Conservation (phyloP, 2,113 vertebrate genomes). For the Sprattus sprattus region DNA sequence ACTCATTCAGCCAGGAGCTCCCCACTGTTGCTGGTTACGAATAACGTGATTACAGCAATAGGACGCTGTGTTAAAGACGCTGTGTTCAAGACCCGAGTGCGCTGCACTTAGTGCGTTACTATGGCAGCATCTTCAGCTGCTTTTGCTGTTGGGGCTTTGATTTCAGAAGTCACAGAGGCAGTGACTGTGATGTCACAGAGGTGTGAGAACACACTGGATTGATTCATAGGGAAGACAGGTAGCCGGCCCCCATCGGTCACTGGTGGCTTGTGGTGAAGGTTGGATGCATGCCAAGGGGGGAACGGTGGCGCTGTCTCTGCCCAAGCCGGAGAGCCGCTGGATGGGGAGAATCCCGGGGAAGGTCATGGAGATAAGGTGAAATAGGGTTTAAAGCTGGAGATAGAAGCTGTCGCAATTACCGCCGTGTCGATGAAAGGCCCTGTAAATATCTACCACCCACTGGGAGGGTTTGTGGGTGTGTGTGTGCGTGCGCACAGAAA, state of each 20-base stretch:
- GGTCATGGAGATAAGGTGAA: slow-evolving; percentile 63
- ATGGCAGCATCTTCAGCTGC: not conserved
- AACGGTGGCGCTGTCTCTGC: slow-evolving; percentile 8
- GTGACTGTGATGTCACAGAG: too few species aligned
- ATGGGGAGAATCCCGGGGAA: slow-evolving; percentile 54
- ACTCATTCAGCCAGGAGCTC: not conserved
- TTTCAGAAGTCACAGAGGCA: too few species aligned
- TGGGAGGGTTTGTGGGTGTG: not conserved
- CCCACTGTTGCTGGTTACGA: not conserved
- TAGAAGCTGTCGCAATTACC: slow-evolving; percentile 54
- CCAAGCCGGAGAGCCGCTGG: slow-evolving; percentile 23
- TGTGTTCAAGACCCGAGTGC: too few species aligned
- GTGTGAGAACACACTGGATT: too few species aligned
- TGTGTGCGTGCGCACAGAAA: not conserved
- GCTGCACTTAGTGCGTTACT: not conserved
- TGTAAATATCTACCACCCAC: slow-evolving; percentile 50
- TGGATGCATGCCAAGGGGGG: not conserved
- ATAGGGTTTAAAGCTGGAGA: slow-evolving; percentile 51
- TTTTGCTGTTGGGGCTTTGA: not conserved
- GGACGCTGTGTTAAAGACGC: not conserved
- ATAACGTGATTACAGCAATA: not conserved
- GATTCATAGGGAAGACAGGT: too few species aligned
- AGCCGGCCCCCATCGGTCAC: not conserved
- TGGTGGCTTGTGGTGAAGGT: not conserved
- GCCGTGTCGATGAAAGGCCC: slow-evolving; percentile 46